Evolutionary conservation across 2,888 invertebrate species (phyloP), one percentile per base, ranked within the genome.

Genomic region (Netelia virgata): DNA sequence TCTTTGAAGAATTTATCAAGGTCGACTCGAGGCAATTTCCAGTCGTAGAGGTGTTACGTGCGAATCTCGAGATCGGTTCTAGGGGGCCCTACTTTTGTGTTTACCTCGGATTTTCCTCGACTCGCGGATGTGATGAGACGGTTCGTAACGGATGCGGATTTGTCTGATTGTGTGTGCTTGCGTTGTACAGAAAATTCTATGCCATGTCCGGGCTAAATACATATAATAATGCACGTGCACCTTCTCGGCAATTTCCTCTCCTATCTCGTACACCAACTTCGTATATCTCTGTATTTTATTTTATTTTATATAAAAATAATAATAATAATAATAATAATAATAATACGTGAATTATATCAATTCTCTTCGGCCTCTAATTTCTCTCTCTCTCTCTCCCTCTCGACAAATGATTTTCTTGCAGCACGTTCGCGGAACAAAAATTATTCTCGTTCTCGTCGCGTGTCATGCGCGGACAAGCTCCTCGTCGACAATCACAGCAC

Each of bases 131-230:
- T 66, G 70, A 59, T 61, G 73, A 75, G 64, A 70, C 28, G 70
- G 73, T 78, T 74, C 47, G 68, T 57, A 83, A 74, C 79, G 83
- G 83, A 83, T 83, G 70, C 57, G 83, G 63, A 59, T 75, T 68
- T 14, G n/a, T 53, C n/a, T 53, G 5, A 0, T 43, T 43, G 55
- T 55, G 8, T 79, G 66, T 76, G 76, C 63, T 61, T 82, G 82
- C 68, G 74, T 57, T 41, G 63, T 55, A 78, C 63, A 78, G 83
- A 83, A 83, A 83, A 83, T 83, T 83, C 83, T 79, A 83, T 79
- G 79, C 74, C 79, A 75, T 66, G 79, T 83, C 74, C 83, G 79
- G 74, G 78, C 79, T 83, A 79, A 79, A 83, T 83, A 75, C 79
- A 83, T 83, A 70, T 83, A 83, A 83, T 83, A 79, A 79, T 72